phyloP scores from a whole-genome alignment of 2,113 vertebrate species.

The Dicrurus megarhynchus region DNA sequence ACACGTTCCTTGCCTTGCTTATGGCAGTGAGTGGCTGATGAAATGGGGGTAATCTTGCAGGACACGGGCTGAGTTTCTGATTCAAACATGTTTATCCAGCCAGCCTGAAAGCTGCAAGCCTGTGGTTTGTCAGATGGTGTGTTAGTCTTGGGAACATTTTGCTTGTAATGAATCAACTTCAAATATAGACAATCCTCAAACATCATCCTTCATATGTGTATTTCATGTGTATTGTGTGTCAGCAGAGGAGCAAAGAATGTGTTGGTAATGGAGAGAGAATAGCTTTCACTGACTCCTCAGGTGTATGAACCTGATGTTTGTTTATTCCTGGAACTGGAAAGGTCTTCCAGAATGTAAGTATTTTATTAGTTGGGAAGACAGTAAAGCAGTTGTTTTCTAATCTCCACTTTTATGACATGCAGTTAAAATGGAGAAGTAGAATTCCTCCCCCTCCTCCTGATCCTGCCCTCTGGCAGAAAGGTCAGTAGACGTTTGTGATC shows the following conservation, averaged over 20 bases:
- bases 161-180: neutral
- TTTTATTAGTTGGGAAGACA: neutral
- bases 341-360: neutral
- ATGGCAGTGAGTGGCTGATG: neutral
- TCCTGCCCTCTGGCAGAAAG: neutral
- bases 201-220: neutral
- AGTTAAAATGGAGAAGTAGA: neutral
- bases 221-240: neutral
- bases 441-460: neutral
- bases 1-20: rapidly evolving
- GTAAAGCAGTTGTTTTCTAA: neutral
- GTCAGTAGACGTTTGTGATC: neutral
- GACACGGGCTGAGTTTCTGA: neutral
- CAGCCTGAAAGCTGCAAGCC: neutral
- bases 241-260: neutral
- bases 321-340: neutral
- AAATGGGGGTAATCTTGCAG: neutral
- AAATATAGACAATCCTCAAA: neutral
- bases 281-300: neutral
- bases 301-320: neutral
- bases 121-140: neutral
- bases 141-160: neutral
- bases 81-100: neutral
- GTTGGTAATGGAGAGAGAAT: neutral
- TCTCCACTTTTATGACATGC: neutral